Evolutionary conservation across 2,797 vertebrate species (phyloP).

Genomic region (Coracias cyanogaster): DNA sequence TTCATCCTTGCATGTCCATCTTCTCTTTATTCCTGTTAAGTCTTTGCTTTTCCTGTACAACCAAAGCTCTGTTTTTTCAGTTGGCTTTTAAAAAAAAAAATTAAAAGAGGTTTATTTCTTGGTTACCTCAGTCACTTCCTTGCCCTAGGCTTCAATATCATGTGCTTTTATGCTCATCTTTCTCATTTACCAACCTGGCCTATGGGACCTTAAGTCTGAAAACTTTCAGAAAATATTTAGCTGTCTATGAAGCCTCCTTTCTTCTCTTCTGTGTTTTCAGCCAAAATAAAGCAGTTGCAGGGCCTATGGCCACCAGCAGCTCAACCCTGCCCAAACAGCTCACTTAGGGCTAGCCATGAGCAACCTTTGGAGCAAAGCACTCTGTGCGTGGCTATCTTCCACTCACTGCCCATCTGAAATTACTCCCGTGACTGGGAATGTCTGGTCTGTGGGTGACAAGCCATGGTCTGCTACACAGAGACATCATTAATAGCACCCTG

Average conservation of each 20-base stretch:
- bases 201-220: background rate
- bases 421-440: background rate
- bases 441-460: background rate
- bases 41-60: background rate
- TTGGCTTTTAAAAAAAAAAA: too few relatives aligned
- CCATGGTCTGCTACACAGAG: background rate
- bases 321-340: background rate
- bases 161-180: background rate
- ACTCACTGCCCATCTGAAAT: background rate
- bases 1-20: background rate
- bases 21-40: background rate
- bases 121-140: background rate
- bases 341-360: rapidly evolving
- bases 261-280: background rate
- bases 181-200: background rate
- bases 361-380: rapidly evolving
- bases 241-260: background rate
- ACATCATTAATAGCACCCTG: background rate
- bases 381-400: background rate
- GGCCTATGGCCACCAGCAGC: background rate
- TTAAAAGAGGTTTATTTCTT: background rate
- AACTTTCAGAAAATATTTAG: background rate
- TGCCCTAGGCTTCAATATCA: background rate
- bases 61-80: background rate
- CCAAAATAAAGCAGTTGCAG: background rate